Conservation (phyloP, 2,888 invertebrate genomes). For the Monoplex corrugatus region DNA sequence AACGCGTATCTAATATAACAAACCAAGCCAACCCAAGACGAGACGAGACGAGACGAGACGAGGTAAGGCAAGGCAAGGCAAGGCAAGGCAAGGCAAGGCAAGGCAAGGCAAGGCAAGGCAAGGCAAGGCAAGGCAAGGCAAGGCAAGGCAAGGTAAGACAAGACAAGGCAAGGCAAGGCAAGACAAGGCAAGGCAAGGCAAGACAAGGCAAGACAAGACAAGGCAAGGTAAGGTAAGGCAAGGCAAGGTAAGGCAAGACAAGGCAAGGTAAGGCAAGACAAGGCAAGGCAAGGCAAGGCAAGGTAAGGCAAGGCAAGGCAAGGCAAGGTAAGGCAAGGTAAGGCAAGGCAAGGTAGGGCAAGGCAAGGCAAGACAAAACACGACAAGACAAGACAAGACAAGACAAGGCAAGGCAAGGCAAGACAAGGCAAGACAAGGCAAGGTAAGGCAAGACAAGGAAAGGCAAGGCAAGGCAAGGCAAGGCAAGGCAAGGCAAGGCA, state of each 20-base stretch:
- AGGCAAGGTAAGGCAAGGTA: neutral
- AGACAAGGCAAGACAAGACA: neutral
- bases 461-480: constrained; percentile 50
- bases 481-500: constrained; percentile 46
- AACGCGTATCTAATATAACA: too few species aligned
- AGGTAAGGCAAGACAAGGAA: constrained; percentile 50
- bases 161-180: constrained; percentile 11
- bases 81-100: constrained; percentile 22
- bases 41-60: constrained; percentile 37
- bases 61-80: constrained; percentile 1
- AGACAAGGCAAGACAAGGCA: constrained; percentile 49
- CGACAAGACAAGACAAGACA: constrained; percentile 45
- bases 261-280: neutral
- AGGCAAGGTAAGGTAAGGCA: neutral
- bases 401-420: constrained; percentile 52
- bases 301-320: neutral
- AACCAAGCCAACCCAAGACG: too few species aligned
- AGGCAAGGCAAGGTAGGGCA: constrained; percentile 24
- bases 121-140: constrained; percentile 33
- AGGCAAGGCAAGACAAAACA: constrained; percentile 8
- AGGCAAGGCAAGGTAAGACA: constrained; percentile 8
- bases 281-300: constrained; percentile 10
- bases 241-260: neutral
- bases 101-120: constrained; percentile 32
- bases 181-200: constrained; percentile 11